Evolutionary conservation across 1,140 invertebrate species (phyloP).

Genomic region (Drosophila takahashii): DNA sequence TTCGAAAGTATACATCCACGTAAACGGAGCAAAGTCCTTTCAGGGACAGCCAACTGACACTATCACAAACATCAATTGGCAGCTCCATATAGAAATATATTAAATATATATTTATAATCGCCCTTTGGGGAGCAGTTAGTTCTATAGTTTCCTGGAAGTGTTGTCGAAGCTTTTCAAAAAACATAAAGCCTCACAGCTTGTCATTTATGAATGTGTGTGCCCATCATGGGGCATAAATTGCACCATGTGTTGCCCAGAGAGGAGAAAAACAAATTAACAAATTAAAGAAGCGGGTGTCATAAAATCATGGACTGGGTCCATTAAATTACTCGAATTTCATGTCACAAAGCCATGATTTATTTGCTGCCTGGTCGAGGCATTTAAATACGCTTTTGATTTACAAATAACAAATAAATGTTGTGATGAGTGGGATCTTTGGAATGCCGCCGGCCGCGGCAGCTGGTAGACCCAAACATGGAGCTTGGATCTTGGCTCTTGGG

Average conservation of each 20-base stretch:
- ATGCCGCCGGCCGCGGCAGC: slow-evolving; percentile 68
- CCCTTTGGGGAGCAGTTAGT: slow-evolving; percentile 30
- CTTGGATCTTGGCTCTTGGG: slow-evolving; percentile 18
- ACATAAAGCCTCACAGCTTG: slow-evolving; percentile 57
- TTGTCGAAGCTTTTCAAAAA: slow-evolving; percentile 49
- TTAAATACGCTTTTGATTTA: slow-evolving; percentile 79
- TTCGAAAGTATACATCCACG: too few species aligned
- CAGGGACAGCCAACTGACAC: slow-evolving; percentile 28
- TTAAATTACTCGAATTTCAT: slow-evolving; percentile 76
- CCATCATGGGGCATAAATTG: slow-evolving; percentile 62
- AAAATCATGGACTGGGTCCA: slow-evolving; percentile 50
- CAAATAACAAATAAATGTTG: slow-evolving; percentile 82
- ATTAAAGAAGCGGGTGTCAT: slow-evolving; percentile 80
- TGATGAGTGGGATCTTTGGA: slow-evolving; percentile 78
- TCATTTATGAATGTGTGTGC: slow-evolving; percentile 37
- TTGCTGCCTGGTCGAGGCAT: slow-evolving; percentile 55
- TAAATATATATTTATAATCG: slow-evolving; percentile 40
- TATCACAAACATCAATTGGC: slow-evolving; percentile 39
- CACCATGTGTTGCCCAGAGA: slow-evolving; percentile 62
- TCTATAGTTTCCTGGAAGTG: slow-evolving; percentile 56
- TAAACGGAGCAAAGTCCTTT: slow-evolving; percentile 14
- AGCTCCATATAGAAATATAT: slow-evolving; percentile 34
- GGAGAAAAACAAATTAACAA: slow-evolving; percentile 75
- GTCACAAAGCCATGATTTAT: slow-evolving; percentile 78
- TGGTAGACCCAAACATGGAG: not conserved